Percentiles rank a stretch among this genome's conserved stretches.
phyloP scores from a whole-genome alignment of 2,113 vertebrate species.

The Onychostoma macrolepis region DNA sequence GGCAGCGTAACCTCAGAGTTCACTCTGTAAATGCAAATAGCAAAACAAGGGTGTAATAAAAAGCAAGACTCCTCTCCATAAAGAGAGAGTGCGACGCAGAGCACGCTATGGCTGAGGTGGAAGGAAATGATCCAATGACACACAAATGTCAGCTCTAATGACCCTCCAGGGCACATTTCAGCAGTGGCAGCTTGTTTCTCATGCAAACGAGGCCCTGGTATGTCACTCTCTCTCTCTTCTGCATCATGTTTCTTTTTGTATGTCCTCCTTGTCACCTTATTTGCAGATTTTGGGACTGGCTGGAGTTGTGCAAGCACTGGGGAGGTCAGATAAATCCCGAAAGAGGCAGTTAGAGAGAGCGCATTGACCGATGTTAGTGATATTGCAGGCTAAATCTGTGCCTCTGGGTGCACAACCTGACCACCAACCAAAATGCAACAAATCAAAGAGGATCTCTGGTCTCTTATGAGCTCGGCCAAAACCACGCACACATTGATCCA shows the following conservation, averaged over 20 bases:
- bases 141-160: constrained; percentile 44
- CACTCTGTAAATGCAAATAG: constrained; percentile 56
- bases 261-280: constrained; percentile 28
- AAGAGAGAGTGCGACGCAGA: constrained; percentile 30
- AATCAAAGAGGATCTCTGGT: constrained; percentile 29
- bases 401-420: constrained; percentile 29
- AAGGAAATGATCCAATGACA: constrained; percentile 44
- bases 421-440: constrained; percentile 21
- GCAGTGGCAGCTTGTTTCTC: constrained; percentile 16
- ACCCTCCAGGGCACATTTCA: constrained; percentile 39
- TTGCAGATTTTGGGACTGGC: constrained; percentile 1
- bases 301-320: background rate
- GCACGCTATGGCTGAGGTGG: constrained; percentile 36
- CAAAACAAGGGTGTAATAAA: constrained; percentile 34
- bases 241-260: background rate
- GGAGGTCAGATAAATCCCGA: constrained; percentile 10
- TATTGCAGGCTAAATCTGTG: constrained; percentile 4
- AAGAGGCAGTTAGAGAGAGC: constrained; percentile 7
- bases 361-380: background rate
- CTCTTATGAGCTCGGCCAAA: constrained; percentile 3
- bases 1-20: constrained; percentile 40
- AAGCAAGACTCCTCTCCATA: constrained; percentile 28
- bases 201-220: background rate
- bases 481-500: background rate
- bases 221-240: background rate